These are phyloP conservation scores for Galeruca laticollis DNA, from an alignment of 2,888 invertebrate species.

Conservation along the genomic window DNA sequence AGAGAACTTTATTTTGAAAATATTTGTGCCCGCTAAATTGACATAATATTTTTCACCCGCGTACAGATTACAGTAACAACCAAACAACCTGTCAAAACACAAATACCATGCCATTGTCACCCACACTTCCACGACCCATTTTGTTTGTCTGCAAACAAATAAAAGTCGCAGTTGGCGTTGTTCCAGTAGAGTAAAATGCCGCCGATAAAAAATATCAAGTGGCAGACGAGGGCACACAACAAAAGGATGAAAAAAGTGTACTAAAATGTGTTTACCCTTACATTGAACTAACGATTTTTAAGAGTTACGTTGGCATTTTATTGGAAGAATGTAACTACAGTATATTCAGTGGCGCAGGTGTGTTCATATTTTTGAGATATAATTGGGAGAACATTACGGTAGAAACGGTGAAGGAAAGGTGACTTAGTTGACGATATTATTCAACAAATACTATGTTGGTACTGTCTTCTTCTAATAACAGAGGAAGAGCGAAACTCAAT, in stretches of 20 bases:
- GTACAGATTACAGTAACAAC: conserved; percentile 31
- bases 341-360: neutral
- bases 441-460: no score
- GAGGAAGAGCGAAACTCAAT: no score
- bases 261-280: conserved; percentile 53
- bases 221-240: conserved; percentile 44
- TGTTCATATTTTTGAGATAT: neutral
- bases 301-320: conserved; percentile 52
- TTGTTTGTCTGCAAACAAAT: conserved; percentile 48
- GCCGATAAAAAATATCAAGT: conserved; percentile 53
- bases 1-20: neutral
- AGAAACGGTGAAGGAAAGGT: no score
- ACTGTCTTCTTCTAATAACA: no score
- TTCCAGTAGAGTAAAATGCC: conserved; percentile 52
- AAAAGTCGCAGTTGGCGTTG: conserved; percentile 57
- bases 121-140: conserved; percentile 39
- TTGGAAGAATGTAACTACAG: conserved; percentile 32
- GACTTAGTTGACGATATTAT: no score
- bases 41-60: conserved; percentile 29
- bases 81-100: conserved; percentile 34
- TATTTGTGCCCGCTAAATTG: conserved; percentile 13
- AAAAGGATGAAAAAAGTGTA: conserved; percentile 51
- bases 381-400: neutral
- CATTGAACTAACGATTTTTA: conserved; percentile 50
- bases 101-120: conserved; percentile 35